phyloP scores from a whole-genome alignment of 2,888 invertebrate genomes.

The Clostera curtula region DNA sequence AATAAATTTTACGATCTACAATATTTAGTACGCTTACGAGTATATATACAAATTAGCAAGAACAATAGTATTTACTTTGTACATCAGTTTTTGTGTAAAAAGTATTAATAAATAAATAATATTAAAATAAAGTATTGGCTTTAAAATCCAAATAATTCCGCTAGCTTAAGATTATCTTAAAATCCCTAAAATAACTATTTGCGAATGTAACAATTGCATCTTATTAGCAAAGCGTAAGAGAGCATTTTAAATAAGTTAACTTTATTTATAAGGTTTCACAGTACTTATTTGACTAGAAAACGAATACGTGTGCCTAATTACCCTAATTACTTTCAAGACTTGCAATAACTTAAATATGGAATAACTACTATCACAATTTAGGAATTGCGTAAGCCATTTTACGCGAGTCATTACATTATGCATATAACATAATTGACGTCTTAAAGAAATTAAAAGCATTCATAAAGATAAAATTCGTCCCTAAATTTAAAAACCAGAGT shows the following conservation, averaged over 20 bases:
- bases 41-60: too few relatives aligned
- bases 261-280: conserved; percentile 11
- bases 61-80: too few relatives aligned
- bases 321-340: conserved; percentile 25
- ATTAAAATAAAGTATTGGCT: too few relatives aligned
- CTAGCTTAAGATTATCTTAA: too few relatives aligned
- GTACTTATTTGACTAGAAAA: conserved; percentile 36
- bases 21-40: too few relatives aligned
- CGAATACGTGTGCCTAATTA: conserved; percentile 31
- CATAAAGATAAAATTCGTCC: conserved; percentile 9
- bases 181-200: too few relatives aligned
- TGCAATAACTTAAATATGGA: conserved; percentile 35
- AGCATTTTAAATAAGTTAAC: conserved; percentile 9
- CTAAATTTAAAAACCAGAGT: conserved; percentile 3
- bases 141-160: too few relatives aligned
- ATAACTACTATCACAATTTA: conserved; percentile 67
- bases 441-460: neutral
- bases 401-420: conserved; percentile 31
- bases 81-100: too few relatives aligned
- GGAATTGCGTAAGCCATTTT: conserved; percentile 53
- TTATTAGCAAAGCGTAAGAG: too few relatives aligned
- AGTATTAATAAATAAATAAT: too few relatives aligned
- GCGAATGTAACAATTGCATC: too few relatives aligned
- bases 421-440: conserved; percentile 11
- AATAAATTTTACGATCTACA: too few relatives aligned